phyloP scores from a whole-genome alignment of 2,888 invertebrate genomes.

The Elaeidobius kamerunicus region DNA sequence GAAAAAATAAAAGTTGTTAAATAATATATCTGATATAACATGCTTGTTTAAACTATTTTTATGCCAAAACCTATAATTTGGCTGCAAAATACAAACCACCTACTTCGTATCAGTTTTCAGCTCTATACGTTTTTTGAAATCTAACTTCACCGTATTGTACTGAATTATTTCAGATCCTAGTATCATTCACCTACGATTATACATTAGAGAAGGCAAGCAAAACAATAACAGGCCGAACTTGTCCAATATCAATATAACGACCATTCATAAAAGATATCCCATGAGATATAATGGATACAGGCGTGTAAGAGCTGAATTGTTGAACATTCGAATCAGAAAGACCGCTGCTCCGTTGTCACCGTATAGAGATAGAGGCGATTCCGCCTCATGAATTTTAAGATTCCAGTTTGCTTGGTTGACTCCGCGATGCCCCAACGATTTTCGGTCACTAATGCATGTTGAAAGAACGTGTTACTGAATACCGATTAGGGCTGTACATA shows the following conservation, averaged over 20 bases:
- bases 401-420: conserved; percentile 14
- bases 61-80: too few species aligned
- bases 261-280: too few species aligned
- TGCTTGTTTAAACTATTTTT: too few species aligned
- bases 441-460: conserved; percentile 10
- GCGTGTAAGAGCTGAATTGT: background rate
- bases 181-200: too few species aligned
- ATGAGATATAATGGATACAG: background rate
- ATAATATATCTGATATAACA: too few species aligned
- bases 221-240: background rate
- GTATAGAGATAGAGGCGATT: conserved; percentile 10
- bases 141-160: too few species aligned
- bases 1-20: too few species aligned
- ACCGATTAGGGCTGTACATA: background rate
- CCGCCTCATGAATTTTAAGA: conserved; percentile 20
- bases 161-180: too few species aligned
- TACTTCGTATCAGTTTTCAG: too few species aligned
- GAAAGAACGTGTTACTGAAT: conserved; percentile 1
- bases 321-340: background rate
- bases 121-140: too few species aligned
- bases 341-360: conserved; percentile 7
- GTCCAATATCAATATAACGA: too few species aligned
- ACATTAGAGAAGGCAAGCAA: background rate
- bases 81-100: too few species aligned
- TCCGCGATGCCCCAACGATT: conserved; percentile 9